Conservation (phyloP, 2,888 invertebrate genomes). For the Lapara coniferarum region DNA sequence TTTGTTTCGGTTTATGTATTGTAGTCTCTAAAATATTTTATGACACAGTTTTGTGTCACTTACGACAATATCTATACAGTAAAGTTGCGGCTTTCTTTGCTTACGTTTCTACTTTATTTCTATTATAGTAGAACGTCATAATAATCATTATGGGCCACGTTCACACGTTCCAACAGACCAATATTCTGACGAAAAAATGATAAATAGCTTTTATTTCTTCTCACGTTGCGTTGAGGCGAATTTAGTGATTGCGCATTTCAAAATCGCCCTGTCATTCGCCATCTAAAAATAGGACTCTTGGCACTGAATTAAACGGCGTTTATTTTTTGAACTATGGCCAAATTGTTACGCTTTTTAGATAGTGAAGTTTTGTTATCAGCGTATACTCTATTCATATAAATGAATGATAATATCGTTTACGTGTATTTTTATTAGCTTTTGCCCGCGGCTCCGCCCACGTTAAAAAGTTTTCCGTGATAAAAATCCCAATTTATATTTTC, state of each 20-base stretch:
- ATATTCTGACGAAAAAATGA: constrained; percentile 17
- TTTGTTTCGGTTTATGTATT: neutral
- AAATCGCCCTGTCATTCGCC: constrained; percentile 63
- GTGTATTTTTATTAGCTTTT: no score
- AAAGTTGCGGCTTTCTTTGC: neutral
- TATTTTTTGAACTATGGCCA: constrained; percentile 75
- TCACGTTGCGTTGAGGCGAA: constrained; percentile 36
- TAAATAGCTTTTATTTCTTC: constrained; percentile 29
- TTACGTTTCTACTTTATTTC: neutral
- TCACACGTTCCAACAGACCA: constrained; percentile 12
- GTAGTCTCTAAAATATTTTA: neutral
- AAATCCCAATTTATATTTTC: no score
- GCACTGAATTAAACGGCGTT: constrained; percentile 72
- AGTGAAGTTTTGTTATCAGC: constrained; percentile 19
- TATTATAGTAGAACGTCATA: neutral
- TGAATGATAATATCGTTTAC: neutral
- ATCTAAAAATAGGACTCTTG: constrained; percentile 79
- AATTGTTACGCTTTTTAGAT: constrained; percentile 47
- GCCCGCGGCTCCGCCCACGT: no score
- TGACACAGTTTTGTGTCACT: no score
- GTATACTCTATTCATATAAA: constrained; percentile 21
- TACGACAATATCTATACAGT: no score
- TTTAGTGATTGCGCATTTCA: constrained; percentile 55
- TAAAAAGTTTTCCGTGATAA: no score
- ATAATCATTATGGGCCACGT: neutral